Percentiles rank a stretch among this genome's conserved stretches.
Evolutionary conservation across 2,888 invertebrate genomes (phyloP).

Genomic region (Parochlus steinenii): DNA sequence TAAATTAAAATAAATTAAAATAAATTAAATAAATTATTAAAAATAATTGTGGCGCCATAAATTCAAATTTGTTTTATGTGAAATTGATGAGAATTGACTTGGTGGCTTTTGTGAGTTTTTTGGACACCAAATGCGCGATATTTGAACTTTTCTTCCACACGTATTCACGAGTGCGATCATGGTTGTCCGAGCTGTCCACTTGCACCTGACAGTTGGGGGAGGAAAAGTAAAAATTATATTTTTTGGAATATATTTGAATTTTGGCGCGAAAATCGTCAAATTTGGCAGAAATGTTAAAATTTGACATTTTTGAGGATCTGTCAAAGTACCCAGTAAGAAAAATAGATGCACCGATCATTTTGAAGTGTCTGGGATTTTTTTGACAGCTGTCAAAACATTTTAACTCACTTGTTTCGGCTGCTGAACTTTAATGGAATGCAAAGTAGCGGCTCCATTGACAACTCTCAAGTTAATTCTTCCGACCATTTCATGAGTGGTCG

Average conservation of each 20-base stretch:
- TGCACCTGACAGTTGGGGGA: constrained; percentile 62
- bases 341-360: too few species aligned
- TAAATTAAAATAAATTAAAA: not conserved
- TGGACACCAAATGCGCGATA: constrained; percentile 69
- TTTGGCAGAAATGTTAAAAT: too few species aligned
- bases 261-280: too few species aligned
- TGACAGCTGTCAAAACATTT: too few species aligned
- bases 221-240: too few species aligned
- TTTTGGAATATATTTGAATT: too few species aligned
- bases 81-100: constrained; percentile 36
- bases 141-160: constrained; percentile 70
- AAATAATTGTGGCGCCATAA: not conserved
- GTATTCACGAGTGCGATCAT: constrained; percentile 68
- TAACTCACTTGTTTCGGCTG: constrained; percentile 66
- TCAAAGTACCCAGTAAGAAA: too few species aligned
- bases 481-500: constrained; percentile 73
- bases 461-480: constrained; percentile 63
- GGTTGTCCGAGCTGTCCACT: constrained; percentile 64
- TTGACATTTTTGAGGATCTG: too few species aligned
- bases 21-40: constrained; percentile 5
- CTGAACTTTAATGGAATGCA: constrained; percentile 69
- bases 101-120: constrained; percentile 45
- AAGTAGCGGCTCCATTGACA: constrained; percentile 60
- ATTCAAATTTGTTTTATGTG: too few species aligned
- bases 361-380: not conserved